These are phyloP conservation scores for Platichthys flesus DNA, from an alignment of 2,113 vertebrate genomes.

Conservation along the genomic window DNA sequence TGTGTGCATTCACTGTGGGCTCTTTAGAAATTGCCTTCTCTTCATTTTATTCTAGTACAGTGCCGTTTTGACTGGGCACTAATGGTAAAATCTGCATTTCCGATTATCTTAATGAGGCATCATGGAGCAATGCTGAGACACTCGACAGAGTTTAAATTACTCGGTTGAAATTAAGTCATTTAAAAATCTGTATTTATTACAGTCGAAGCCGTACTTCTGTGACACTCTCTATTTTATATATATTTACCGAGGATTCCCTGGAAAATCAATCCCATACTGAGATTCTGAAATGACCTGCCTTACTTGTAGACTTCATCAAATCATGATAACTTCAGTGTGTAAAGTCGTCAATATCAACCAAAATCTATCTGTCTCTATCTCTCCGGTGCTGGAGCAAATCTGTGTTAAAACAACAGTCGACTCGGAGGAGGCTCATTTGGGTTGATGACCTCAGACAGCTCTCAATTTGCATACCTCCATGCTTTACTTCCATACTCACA, in stretches of 20 bases:
- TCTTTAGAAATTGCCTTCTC: slow-evolving; percentile 24
- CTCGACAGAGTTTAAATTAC: slow-evolving; percentile 4
- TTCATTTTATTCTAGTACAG: not conserved
- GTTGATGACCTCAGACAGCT: not conserved
- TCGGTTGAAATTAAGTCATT: slow-evolving; percentile 3
- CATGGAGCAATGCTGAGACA: slow-evolving; percentile 2
- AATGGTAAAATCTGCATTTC: slow-evolving; percentile 16
- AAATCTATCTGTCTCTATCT: too few species aligned
- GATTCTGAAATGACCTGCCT: not conserved
- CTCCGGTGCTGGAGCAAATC: too few species aligned
- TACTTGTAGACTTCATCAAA: not conserved
- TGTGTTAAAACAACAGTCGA: too few species aligned
- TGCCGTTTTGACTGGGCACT: slow-evolving; percentile 2
- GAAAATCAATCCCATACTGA: not conserved
- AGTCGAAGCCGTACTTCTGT: slow-evolving; percentile 7
- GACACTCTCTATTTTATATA: not conserved
- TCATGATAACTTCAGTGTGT: too few species aligned
- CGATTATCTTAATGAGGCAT: slow-evolving; percentile 23
- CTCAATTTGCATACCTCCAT: too few species aligned
- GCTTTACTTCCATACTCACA: too few species aligned
- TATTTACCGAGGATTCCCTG: not conserved
- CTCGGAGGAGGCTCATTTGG: not conserved
- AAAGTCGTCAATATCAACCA: too few species aligned
- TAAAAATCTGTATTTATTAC: not conserved
- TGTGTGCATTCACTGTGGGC: not conserved